Evolutionary conservation across 2,797 vertebrate species (phyloP), one percentile per base, ranked within the genome.

Genomic region (Cirrhinus molitorella): DNA sequence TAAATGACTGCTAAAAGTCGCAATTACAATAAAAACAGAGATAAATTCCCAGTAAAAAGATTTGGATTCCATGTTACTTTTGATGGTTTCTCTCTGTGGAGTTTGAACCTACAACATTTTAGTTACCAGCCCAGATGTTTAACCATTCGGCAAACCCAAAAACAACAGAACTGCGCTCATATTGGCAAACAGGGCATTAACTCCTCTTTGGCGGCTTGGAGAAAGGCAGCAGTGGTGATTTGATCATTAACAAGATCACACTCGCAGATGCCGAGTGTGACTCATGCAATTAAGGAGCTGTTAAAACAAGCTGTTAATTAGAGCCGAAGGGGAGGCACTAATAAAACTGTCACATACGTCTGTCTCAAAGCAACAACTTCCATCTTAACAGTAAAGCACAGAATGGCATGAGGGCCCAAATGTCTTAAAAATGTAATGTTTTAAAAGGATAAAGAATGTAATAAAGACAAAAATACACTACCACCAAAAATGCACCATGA

Each of bases 251-350:
- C 49, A 68, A 49, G 49, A 34, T 45, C 37, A 9, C 65, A 53
- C 28, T 51, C 61, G 47, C 65, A 80, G 51, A 80, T 47, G 37
- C 7, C 7, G 47, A 25, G 49, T 74, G 76, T 65, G 77, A 45
- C 80, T 80, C 66, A 70, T 55, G 49, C n/a, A 70, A 80, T 70
- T 43, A 80, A 70, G 34, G 31, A 79, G 61, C 77, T 79, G 77
- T 79, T 68, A 43, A 68, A 65, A 49, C 59, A 80, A 53, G 79
- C 51, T 80, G 37, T 59, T 80, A 80, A 59, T 80, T 43, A 79
- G 63, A 68, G 65, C 49, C 10, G 3, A 16, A 53, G 63, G 47
- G n/a, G 31, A 68, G 47, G 47, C 19, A 37, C 31, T 66, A 8
- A 66, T 57, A 12, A 59, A 75, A 45, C 19, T 4, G 55, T 67